A percentile compares a stretch with the other conserved stretches of the same genome.
Evolutionary conservation across 53 echinoderm and acorn worm species (phyloP).

Genomic region (Temnopleurus reevesii): DNA sequence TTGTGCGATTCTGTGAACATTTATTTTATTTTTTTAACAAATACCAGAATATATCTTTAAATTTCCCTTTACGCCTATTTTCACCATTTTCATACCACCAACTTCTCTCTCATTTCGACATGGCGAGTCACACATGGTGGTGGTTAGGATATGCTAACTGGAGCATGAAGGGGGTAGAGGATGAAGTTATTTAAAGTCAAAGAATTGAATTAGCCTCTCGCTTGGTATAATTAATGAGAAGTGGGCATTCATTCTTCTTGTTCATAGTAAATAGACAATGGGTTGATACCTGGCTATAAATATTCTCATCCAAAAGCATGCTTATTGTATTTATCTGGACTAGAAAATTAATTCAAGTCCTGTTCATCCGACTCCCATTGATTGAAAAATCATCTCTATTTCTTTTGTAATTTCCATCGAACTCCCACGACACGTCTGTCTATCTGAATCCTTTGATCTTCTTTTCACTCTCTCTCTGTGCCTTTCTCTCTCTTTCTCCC

Average conservation of each 20-base stretch:
- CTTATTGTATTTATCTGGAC: slow-evolving; percentile 44
- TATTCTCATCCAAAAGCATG: not conserved
- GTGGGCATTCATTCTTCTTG: slow-evolving; percentile 1
- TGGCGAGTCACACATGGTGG: no score
- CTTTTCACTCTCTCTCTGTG: not conserved
- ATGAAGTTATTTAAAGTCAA: not conserved
- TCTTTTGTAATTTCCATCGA: not conserved
- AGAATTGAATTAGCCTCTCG: slow-evolving; percentile 3
- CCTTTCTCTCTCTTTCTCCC: not conserved
- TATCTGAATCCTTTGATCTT: not conserved
- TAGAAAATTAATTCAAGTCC: slow-evolving; percentile 41
- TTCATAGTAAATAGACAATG: not conserved
- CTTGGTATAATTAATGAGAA: not conserved
- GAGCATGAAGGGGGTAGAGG: not conserved
- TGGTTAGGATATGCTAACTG: not conserved
- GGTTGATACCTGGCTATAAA: slow-evolving; percentile 11
- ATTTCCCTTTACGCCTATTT: no score
- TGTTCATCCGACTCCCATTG: not conserved
- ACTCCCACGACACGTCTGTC: not conserved
- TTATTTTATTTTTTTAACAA: no score
- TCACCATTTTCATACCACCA: no score
- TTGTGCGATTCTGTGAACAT: no score
- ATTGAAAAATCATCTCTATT: not conserved
- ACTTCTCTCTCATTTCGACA: no score
- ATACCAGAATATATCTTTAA: no score